phyloP scores from a whole-genome alignment of 2,888 invertebrate genomes.

The Anthophora plumipes region DNA sequence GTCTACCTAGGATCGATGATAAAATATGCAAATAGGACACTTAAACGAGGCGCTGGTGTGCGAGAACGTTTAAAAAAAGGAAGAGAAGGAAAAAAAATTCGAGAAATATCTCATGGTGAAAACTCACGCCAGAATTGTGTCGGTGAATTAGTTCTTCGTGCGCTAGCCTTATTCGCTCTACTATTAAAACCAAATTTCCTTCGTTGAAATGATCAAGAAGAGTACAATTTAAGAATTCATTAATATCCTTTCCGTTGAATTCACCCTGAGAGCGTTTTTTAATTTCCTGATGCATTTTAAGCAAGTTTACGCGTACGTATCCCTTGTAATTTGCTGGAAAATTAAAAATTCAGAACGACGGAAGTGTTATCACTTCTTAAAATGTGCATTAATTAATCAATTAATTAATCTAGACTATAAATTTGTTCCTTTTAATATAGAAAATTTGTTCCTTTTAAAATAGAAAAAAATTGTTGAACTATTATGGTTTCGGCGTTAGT shows the following conservation, averaged over 20 bases:
- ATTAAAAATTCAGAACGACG: background rate
- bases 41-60: background rate
- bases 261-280: background rate
- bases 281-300: background rate
- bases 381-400: background rate
- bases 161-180: background rate
- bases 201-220: background rate
- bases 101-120: background rate
- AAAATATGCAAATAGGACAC: slow-evolving; percentile 43
- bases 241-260: background rate
- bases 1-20: slow-evolving; percentile 17
- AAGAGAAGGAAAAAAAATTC: background rate
- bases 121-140: background rate
- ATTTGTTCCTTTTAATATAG: too few species aligned
- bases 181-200: background rate
- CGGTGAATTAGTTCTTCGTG: background rate
- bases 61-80: slow-evolving; percentile 6
- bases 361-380: background rate
- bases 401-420: too few species aligned
- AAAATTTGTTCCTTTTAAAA: too few species aligned
- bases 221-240: background rate
- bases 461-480: too few species aligned
- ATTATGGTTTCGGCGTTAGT: too few species aligned
- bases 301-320: background rate
- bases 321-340: background rate